Evolutionary conservation across 92 coral and sea anemone species (phyloP).

Genomic region (Epizoanthus scotinus): DNA sequence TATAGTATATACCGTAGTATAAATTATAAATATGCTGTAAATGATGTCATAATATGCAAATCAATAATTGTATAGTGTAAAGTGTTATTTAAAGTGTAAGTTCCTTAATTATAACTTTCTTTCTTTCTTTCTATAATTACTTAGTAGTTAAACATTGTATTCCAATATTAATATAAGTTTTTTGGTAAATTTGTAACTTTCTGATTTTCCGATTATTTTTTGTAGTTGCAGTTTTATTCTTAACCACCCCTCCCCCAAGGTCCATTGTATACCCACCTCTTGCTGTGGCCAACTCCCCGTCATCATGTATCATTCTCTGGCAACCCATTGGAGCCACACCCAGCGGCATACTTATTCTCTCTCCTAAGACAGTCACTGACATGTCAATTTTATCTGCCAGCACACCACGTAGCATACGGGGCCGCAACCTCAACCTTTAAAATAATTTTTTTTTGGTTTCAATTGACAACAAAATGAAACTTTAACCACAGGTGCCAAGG

Average conservation of each 20-base stretch:
- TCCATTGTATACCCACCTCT: not conserved
- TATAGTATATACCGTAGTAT: no score
- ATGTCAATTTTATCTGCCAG: not conserved
- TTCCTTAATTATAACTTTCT: no score
- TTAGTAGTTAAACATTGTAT: not conserved
- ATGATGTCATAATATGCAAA: no score
- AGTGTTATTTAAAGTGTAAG: no score
- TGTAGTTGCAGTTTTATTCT: no score
- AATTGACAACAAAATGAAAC: no score
- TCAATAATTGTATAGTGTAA: no score
- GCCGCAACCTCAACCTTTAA: constrained; percentile 21
- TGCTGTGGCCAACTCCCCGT: constrained; percentile 25
- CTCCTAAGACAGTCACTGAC: constrained; percentile 20
- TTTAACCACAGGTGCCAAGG: no score
- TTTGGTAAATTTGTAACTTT: no score
- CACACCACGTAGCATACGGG: constrained; percentile 17
- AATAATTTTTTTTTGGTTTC: not conserved
- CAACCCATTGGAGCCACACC: constrained; percentile 31
- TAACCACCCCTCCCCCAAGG: not conserved
- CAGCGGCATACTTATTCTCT: constrained; percentile 28
- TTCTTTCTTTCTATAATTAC: not conserved
- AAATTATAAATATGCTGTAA: no score
- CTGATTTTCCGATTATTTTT: no score
- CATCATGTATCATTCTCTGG: constrained; percentile 23
- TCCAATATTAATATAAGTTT: no score